Evolutionary conservation across 2,113 vertebrate genomes (phyloP).

Genomic region (Cardinalis cardinalis): DNA sequence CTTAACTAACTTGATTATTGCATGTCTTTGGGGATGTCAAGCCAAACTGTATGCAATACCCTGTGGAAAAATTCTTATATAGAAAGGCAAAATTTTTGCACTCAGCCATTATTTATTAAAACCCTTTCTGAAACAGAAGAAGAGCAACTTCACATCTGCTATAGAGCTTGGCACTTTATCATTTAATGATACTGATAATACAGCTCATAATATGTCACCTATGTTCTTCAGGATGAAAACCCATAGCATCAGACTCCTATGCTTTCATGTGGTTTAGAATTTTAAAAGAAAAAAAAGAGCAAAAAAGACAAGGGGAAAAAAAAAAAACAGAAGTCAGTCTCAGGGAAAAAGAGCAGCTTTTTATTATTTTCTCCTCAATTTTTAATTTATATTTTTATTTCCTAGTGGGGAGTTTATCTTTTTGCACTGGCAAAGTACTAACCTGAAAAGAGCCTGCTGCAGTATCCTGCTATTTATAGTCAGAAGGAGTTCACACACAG

Average conservation of each 20-base stretch:
- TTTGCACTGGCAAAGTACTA: not conserved
- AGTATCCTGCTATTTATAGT: not conserved
- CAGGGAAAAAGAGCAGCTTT: not conserved
- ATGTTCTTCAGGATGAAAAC: not conserved
- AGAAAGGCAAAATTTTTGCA: not conserved
- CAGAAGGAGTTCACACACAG: not conserved
- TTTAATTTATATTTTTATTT: conserved; percentile 18
- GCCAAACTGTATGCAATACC: not conserved
- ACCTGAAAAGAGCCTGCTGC: not conserved
- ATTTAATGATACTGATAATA: not conserved
- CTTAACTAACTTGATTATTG: not conserved
- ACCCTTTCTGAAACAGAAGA: not conserved
- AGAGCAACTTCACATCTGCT: not conserved
- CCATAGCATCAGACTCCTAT: not conserved
- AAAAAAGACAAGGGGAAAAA: not conserved
- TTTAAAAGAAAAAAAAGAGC: fast-evolving
- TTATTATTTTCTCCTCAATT: not conserved
- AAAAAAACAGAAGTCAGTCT: not conserved
- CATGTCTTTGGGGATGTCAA: not conserved
- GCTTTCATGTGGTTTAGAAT: not conserved
- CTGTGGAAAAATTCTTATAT: not conserved
- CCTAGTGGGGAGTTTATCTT: not conserved
- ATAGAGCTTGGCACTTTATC: not conserved
- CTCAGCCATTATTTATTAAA: not conserved
- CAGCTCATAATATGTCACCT: not conserved